Evolutionary conservation across 2,888 invertebrate species (phyloP).

Genomic region (Dryobotodes eremita): DNA sequence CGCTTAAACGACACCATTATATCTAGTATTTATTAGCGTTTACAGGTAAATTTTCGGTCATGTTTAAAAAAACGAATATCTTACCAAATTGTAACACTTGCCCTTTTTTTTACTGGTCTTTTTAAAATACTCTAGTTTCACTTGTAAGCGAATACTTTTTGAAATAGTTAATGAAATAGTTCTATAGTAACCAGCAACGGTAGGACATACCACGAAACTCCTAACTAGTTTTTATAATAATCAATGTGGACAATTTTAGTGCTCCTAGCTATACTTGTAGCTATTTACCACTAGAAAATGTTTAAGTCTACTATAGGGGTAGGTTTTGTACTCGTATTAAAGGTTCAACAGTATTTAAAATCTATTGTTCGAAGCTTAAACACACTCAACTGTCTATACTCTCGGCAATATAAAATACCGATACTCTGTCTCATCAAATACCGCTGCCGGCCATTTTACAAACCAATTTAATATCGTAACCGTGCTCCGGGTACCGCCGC

Average conservation of each 20-base stretch:
- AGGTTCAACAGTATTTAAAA: not conserved
- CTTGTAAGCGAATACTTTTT: not conserved
- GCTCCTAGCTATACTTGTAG: not conserved
- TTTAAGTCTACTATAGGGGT: not conserved
- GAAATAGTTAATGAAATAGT: no score
- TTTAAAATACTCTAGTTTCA: not conserved
- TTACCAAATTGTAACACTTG: not conserved
- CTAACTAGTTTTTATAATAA: not conserved
- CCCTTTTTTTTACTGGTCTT: not conserved
- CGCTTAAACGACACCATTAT: not conserved
- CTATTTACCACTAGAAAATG: not conserved
- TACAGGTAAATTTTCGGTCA: not conserved
- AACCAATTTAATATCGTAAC: constrained; percentile 55
- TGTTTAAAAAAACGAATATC: not conserved
- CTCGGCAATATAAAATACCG: constrained; percentile 17
- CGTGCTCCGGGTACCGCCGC: constrained; percentile 8
- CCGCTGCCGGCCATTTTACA: constrained; percentile 44
- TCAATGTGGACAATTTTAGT: not conserved
- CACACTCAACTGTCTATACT: not conserved
- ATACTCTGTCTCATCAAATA: constrained; percentile 34
- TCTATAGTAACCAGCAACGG: not conserved
- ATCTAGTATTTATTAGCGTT: not conserved
- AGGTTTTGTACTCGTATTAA: not conserved
- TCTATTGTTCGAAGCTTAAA: not conserved
- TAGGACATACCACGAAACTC: not conserved